Evolutionary conservation across 1,140 invertebrate species (phyloP).

Genomic region (Trachymyrmex cornetzi): DNA sequence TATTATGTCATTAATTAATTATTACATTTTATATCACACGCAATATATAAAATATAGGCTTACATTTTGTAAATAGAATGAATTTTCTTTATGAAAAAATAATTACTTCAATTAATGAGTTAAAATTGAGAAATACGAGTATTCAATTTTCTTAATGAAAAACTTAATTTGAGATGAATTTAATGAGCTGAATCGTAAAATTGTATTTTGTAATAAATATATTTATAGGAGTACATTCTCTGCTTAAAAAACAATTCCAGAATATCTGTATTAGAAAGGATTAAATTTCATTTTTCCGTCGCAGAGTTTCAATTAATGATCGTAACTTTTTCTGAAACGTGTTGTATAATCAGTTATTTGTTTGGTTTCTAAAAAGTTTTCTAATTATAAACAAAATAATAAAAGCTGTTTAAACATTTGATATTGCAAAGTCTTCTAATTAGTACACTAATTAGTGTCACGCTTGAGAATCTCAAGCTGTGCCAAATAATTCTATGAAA

Average conservation of each 20-base stretch:
- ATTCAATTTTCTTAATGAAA: not conserved
- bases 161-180: not conserved
- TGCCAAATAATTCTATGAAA: conserved; percentile 27
- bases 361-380: conserved; percentile 4
- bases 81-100: not conserved
- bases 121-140: conserved; percentile 11
- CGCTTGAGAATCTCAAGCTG: conserved; percentile 3
- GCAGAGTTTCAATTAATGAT: not conserved
- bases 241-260: not conserved
- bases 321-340: not conserved
- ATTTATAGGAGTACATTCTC: not conserved
- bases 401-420: conserved; percentile 33
- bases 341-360: not conserved
- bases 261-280: not conserved
- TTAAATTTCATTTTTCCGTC: not conserved
- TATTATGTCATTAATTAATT: not conserved
- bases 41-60: not conserved
- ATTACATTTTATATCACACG: not conserved
- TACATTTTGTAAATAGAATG: not conserved
- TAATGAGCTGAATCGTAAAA: not conserved
- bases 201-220: not conserved
- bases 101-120: not conserved
- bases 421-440: conserved; percentile 19
- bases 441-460: conserved; percentile 11
- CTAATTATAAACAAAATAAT: conserved; percentile 14